A percentile compares a stretch with the other conserved stretches of the same genome.
phyloP scores from a whole-genome alignment of 2,797 vertebrate genomes.

The Microctenopoma stevenorrisi region DNA sequence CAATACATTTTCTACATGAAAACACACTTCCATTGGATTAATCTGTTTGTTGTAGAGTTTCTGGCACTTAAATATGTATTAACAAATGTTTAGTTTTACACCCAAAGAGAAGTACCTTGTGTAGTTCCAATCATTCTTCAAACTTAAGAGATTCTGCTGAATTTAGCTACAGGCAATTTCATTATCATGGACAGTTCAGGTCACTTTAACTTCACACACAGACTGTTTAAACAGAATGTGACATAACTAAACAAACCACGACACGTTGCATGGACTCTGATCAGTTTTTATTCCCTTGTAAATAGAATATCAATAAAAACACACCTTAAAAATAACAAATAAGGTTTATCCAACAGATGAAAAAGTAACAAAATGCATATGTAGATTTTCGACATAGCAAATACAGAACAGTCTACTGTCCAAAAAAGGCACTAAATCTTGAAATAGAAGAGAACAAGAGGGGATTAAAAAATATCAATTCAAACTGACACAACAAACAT shows the following conservation, averaged over 20 bases:
- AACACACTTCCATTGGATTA: no score
- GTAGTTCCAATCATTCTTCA: not conserved
- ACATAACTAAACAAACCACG: constrained; percentile 16
- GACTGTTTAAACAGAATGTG: not conserved
- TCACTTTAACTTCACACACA: not conserved
- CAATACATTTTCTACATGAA: no score
- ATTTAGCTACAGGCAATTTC: not conserved
- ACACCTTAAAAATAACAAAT: constrained; percentile 96
- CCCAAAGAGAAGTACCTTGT: not conserved
- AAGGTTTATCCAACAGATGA: constrained; percentile 87
- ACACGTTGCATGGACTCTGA: constrained; percentile 53
- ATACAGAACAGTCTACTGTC: constrained; percentile 99
- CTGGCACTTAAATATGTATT: no score
- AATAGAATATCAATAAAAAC: constrained; percentile 99
- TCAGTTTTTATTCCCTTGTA: constrained; percentile 97
- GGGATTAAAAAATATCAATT: constrained; percentile 65
- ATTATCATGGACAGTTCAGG: not conserved
- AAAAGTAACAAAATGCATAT: constrained; percentile 99
- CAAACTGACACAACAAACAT: constrained; percentile 75
- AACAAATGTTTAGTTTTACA: no score
- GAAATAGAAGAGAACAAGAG: constrained; percentile 91
- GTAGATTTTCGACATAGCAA: constrained; percentile 92
- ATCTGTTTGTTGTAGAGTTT: no score
- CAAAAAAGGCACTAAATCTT: constrained; percentile 99
- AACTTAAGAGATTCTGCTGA: no score